Conservation (phyloP, 1,140 invertebrate species). For the Triops cancriformis region DNA sequence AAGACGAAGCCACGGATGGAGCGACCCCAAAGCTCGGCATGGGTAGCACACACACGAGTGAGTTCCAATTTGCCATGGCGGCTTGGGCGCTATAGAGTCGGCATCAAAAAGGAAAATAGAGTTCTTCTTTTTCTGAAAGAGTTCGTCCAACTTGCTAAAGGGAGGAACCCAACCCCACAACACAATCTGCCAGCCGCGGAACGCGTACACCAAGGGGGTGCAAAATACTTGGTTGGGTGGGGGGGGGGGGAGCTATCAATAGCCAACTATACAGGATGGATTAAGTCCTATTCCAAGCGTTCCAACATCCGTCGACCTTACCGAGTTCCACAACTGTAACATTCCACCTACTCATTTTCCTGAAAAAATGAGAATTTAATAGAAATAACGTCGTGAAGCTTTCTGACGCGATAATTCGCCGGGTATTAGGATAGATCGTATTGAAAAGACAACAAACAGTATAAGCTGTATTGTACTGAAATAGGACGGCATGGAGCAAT, state of each 20-base stretch:
- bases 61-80: conserved; percentile 12
- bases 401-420: too few relatives aligned
- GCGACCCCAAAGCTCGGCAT: neutral
- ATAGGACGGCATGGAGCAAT: too few relatives aligned
- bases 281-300: neutral
- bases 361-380: too few relatives aligned
- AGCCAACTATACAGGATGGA: conserved; percentile 13
- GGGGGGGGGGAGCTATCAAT: conserved; percentile 1
- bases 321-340: too few relatives aligned
- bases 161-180: neutral
- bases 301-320: neutral
- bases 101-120: conserved; percentile 3
- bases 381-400: too few relatives aligned
- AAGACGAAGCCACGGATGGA: neutral
- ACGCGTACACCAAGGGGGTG: neutral
- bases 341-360: too few relatives aligned
- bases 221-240: neutral
- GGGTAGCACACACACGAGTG: conserved; percentile 8
- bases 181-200: neutral
- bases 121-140: neutral
- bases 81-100: neutral
- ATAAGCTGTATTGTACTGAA: too few relatives aligned
- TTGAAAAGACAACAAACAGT: too few relatives aligned
- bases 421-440: too few relatives aligned
- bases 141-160: too few relatives aligned